phyloP scores from a whole-genome alignment of 1,140 invertebrate species.

The Magallana ariakensis region DNA sequence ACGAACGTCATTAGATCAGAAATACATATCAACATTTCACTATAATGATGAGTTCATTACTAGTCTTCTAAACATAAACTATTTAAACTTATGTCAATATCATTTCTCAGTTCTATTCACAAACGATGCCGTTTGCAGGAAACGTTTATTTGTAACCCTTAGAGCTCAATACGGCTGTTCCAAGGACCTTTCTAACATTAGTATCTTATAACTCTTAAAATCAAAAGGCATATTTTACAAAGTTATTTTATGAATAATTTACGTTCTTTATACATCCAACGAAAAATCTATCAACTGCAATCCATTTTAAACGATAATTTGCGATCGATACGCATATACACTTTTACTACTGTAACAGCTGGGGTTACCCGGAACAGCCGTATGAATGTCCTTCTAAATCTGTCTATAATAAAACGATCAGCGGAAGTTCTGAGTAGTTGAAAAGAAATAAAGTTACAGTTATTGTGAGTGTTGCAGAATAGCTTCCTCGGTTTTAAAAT shows the following conservation, averaged over 20 bases:
- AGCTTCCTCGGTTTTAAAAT: no score
- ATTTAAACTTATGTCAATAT: no score
- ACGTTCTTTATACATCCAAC: no score
- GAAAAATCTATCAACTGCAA: no score
- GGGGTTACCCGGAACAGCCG: not conserved
- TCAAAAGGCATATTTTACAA: not conserved
- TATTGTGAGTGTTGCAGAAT: no score
- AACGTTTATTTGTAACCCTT: not conserved
- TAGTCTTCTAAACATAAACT: not conserved
- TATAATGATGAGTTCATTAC: not conserved
- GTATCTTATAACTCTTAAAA: not conserved
- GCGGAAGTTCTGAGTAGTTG: not conserved
- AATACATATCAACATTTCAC: not conserved
- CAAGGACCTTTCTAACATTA: not conserved
- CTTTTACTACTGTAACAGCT: no score
- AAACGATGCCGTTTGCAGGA: no score
- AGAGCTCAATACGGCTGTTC: not conserved
- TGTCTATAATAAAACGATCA: not conserved
- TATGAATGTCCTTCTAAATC: not conserved
- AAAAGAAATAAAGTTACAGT: no score
- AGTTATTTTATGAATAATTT: no score
- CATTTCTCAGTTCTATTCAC: no score
- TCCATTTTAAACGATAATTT: no score
- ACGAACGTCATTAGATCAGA: not conserved
- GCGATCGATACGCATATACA: no score